Conservation (phyloP, 2,888 invertebrate genomes). For the Agrochola lychnidis region DNA sequence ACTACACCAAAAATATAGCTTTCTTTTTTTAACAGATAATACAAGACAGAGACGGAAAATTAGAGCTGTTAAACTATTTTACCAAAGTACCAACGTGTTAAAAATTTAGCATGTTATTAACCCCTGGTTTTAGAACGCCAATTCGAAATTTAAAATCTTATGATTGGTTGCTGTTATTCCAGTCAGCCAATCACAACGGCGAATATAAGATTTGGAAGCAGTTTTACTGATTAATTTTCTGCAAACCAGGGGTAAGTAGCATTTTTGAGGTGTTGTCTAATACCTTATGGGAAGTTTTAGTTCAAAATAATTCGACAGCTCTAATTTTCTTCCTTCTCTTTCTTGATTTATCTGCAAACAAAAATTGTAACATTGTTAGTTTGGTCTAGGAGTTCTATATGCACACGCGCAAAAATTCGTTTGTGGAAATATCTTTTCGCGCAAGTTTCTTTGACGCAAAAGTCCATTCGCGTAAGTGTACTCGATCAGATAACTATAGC, state of each 20-base stretch:
- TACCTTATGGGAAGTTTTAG: constrained; percentile 29
- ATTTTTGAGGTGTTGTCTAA: not conserved
- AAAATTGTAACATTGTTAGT: not conserved
- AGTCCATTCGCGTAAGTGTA: not conserved
- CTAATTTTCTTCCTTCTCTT: constrained; percentile 28
- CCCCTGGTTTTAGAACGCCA: not conserved
- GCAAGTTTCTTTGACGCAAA: not conserved
- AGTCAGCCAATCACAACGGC: not conserved
- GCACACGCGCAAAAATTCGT: too few species aligned
- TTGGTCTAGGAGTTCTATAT: too few species aligned
- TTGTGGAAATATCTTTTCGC: not conserved
- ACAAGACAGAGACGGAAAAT: constrained; percentile 1
- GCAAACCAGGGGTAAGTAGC: constrained; percentile 1
- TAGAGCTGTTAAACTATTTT: constrained; percentile 17
- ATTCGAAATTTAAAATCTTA: not conserved
- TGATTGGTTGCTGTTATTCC: not conserved
- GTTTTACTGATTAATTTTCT: not conserved
- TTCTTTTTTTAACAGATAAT: not conserved
- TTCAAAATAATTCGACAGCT: constrained; percentile 36
- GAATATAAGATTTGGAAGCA: not conserved
- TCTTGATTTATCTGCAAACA: constrained; percentile 30
- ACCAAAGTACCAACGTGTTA: constrained; percentile 1
- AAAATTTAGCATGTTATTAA: constrained; percentile 4
- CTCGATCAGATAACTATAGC: not conserved
- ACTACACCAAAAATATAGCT: not conserved